A percentile compares a stretch with the other conserved stretches of the same genome.
These are phyloP conservation scores for Neelides folsomi DNA, from an alignment of 2,888 invertebrate genomes.

Conservation along the genomic window DNA sequence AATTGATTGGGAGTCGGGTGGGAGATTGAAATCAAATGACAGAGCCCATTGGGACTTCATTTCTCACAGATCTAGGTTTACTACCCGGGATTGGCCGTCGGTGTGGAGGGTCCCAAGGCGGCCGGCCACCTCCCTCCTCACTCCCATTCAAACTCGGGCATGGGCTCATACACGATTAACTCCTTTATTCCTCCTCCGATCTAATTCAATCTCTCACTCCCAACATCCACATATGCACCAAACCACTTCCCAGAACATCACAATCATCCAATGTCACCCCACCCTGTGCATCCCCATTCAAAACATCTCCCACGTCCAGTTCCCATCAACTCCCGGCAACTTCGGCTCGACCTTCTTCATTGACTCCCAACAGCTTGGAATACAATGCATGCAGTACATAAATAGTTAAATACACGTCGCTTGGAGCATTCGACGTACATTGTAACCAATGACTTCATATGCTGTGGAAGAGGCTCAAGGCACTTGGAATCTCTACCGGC, in stretches of 20 bases:
- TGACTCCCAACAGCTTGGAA: too few species aligned
- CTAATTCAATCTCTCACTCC: not conserved
- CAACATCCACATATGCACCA: not conserved
- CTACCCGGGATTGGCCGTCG: not conserved
- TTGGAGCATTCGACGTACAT: too few species aligned
- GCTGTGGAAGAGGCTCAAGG: too few species aligned
- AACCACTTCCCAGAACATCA: not conserved
- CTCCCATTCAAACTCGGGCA: too few species aligned
- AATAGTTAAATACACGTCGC: too few species aligned
- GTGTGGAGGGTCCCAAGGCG: not conserved
- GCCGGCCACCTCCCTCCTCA: slow-evolving; percentile 4
- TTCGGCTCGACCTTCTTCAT: too few species aligned
- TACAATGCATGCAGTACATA: too few species aligned
- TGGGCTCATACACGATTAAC: not conserved
- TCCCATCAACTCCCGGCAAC: too few species aligned
- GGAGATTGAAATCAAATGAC: slow-evolving; percentile 34
- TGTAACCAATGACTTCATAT: too few species aligned
- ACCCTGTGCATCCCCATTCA: too few species aligned
- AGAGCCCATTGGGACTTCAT: slow-evolving; percentile 34
- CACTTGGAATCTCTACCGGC: too few species aligned
- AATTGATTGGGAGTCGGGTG: slow-evolving; percentile 8
- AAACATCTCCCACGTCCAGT: too few species aligned
- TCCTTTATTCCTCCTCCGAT: not conserved
- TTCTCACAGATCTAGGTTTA: slow-evolving; percentile 31
- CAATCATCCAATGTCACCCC: not conserved